phyloP scores from a whole-genome alignment of 2,888 invertebrate species.

The Ashinkailepas kermadecensis region DNA sequence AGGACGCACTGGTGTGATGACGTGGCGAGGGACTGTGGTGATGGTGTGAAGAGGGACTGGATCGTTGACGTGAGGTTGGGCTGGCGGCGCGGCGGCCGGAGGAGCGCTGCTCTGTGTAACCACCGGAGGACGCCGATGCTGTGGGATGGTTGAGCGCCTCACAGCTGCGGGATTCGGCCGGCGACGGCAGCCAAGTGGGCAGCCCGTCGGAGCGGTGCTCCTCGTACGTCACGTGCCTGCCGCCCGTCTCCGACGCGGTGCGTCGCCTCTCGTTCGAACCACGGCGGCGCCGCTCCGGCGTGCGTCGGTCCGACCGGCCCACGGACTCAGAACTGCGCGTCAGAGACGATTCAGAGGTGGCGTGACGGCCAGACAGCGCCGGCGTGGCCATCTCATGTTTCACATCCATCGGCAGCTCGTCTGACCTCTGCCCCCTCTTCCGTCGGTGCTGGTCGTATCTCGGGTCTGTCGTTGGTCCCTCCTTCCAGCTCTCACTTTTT shows the following conservation, averaged over 20 bases:
- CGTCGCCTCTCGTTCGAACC: not conserved
- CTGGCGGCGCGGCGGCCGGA: too few relatives aligned
- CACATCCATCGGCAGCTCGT: not conserved
- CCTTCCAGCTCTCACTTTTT: not conserved
- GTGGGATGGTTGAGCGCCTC: not conserved
- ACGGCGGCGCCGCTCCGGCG: not conserved
- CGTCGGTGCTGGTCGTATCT: not conserved
- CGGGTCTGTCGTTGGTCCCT: not conserved
- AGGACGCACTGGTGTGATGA: too few relatives aligned
- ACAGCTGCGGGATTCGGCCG: not conserved
- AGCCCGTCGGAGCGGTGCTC: not conserved
- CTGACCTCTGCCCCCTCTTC: not conserved
- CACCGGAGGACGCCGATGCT: not conserved
- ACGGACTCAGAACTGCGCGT: conserved; percentile 15
- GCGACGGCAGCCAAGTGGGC: not conserved
- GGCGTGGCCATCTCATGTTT: not conserved
- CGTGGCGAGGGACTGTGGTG: too few relatives aligned
- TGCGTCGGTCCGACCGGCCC: not conserved
- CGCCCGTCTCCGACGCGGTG: not conserved
- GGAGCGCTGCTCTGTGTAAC: too few relatives aligned
- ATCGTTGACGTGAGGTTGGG: too few relatives aligned
- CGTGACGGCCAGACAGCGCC: not conserved
- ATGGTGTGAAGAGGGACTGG: too few relatives aligned
- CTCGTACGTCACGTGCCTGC: too few relatives aligned
- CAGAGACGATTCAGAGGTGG: not conserved